phyloP scores from a whole-genome alignment of 2,113 vertebrate species.

The Neoarius graeffei region DNA sequence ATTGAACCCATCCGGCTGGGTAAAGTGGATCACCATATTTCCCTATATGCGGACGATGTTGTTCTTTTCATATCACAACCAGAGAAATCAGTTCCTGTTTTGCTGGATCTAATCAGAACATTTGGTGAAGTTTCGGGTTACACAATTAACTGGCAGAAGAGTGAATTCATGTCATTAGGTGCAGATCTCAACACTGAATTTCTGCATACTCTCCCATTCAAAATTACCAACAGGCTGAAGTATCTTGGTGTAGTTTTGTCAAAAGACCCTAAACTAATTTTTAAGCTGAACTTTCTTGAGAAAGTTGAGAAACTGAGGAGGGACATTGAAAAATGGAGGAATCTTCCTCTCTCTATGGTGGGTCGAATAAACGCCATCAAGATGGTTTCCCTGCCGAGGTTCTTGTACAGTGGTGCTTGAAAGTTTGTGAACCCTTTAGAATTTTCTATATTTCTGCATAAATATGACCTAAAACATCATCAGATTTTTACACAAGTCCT shows the following conservation, averaged over 20 bases:
- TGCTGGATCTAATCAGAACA: conserved; percentile 1
- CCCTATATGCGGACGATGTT: neutral
- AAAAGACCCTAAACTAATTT: neutral
- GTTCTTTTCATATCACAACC: neutral
- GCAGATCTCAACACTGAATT: too few relatives aligned
- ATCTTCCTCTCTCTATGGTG: neutral
- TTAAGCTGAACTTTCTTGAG: neutral
- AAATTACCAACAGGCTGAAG: too few relatives aligned
- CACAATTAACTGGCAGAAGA: conserved; percentile 28
- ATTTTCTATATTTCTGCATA: too few relatives aligned
- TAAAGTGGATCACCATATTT: neutral
- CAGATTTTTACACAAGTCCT: too few relatives aligned
- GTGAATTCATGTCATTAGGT: neutral
- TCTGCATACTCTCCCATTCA: too few relatives aligned
- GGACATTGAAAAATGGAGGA: neutral
- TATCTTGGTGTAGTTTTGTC: too few relatives aligned
- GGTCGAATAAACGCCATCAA: too few relatives aligned
- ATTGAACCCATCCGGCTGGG: too few relatives aligned
- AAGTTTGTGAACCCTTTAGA: too few relatives aligned
- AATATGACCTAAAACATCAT: too few relatives aligned
- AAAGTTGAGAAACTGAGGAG: neutral
- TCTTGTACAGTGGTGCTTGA: too few relatives aligned
- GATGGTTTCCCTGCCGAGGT: too few relatives aligned
- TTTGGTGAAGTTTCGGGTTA: neutral
- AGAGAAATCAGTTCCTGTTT: neutral